Evolutionary conservation across 1,140 invertebrate genomes (phyloP).

Genomic region (Drosophila bipectinata): DNA sequence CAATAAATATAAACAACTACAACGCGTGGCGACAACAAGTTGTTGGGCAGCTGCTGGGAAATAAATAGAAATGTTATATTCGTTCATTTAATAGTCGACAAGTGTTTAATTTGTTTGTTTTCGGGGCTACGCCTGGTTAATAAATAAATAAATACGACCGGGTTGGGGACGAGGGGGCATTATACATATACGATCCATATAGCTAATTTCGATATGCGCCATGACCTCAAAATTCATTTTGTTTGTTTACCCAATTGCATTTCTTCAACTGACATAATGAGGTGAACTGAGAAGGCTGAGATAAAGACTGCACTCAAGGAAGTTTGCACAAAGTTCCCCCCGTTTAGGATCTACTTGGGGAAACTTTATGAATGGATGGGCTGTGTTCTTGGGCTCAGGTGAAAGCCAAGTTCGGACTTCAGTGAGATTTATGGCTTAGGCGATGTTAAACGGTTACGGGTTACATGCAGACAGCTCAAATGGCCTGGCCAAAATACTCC

Average conservation of each 20-base stretch:
- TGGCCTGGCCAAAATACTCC: constrained; percentile 48
- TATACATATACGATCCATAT: constrained; percentile 13
- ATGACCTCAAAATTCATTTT: constrained; percentile 31
- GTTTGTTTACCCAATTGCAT: constrained; percentile 20
- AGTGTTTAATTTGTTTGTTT: constrained; percentile 57
- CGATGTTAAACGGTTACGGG: constrained; percentile 15
- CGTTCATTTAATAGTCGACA: constrained; percentile 47
- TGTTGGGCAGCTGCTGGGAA: constrained; percentile 39
- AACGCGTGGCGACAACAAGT: constrained; percentile 46
- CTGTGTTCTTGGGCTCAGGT: constrained; percentile 34
- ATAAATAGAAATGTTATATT: constrained; percentile 55
- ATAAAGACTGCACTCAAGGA: neutral
- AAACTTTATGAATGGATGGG: constrained; percentile 16
- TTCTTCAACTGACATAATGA: constrained; percentile 20
- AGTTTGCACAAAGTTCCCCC: constrained; percentile 2
- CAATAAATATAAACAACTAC: constrained; percentile 28
- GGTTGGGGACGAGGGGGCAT: too few species aligned
- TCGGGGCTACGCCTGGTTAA: constrained; percentile 27
- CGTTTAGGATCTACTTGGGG: neutral
- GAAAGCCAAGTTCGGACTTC: constrained; percentile 34
- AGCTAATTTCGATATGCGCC: constrained; percentile 24
- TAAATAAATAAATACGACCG: constrained; percentile 26
- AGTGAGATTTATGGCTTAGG: constrained; percentile 19
- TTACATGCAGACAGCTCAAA: constrained; percentile 35
- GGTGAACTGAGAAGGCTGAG: neutral